Evolutionary conservation across 2,888 invertebrate species (phyloP).

Genomic region (Anaspis maculata): DNA sequence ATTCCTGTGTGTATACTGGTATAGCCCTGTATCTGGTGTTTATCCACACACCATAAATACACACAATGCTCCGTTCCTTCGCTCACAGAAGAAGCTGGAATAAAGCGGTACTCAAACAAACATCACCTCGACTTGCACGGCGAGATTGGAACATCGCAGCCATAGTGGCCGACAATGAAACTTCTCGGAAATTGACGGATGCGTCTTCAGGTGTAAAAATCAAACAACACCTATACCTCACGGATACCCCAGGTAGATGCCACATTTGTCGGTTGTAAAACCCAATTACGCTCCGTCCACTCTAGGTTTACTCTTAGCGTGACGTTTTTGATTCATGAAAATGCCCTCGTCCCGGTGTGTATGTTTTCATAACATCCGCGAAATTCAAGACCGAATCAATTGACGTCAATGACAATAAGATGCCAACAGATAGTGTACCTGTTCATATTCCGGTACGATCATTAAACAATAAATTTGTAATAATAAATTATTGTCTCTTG

Average conservation of each 20-base stretch:
- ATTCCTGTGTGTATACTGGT: no score
- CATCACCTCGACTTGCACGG: constrained; percentile 9
- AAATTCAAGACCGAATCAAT: no score
- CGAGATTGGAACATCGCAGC: constrained; percentile 5
- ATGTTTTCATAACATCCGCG: no score
- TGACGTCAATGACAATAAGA: constrained; percentile 12
- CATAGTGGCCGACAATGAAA: constrained; percentile 12
- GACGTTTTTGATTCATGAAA: no score
- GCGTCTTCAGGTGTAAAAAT: constrained; percentile 16
- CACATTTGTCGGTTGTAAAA: constrained; percentile 13
- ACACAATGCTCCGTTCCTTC: no score
- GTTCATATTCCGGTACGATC: constrained; percentile 7
- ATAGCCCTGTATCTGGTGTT: constrained; percentile 5
- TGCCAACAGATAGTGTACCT: constrained; percentile 15
- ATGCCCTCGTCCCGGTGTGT: no score
- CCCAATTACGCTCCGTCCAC: constrained; percentile 9
- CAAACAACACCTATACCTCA: constrained; percentile 16
- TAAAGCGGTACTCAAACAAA: constrained; percentile 10
- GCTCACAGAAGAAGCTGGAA: constrained; percentile 9
- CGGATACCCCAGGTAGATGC: constrained; percentile 16
- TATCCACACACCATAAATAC: constrained; percentile 7
- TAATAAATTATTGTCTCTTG: no score
- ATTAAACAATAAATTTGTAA: no score
- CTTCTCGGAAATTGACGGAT: constrained; percentile 12
- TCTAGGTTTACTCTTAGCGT: no score